phyloP scores from a whole-genome alignment of 2,888 invertebrate genomes.

The Troides aeacus region DNA sequence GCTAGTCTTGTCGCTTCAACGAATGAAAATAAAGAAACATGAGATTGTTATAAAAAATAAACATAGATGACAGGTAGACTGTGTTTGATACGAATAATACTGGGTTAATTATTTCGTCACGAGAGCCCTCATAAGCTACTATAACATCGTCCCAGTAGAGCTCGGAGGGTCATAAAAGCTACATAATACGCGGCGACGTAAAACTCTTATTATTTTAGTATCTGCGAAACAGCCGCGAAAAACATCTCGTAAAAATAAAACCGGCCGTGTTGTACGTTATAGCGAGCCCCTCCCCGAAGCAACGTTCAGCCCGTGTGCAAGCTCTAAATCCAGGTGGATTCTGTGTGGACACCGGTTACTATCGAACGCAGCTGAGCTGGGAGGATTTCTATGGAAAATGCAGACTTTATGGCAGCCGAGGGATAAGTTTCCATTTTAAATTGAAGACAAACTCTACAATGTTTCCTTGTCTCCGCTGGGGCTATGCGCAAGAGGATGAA shows the following conservation, averaged over 20 bases:
- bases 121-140: constrained; percentile 75
- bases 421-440: constrained; percentile 80
- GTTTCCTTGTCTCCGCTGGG: constrained; percentile 71
- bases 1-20: too few species aligned
- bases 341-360: constrained; percentile 72
- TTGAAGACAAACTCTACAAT: constrained; percentile 76
- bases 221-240: constrained; percentile 74
- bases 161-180: constrained; percentile 72
- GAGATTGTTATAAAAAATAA: constrained; percentile 3
- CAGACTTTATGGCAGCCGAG: constrained; percentile 77
- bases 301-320: constrained; percentile 58
- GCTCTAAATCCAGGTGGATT: constrained; percentile 73
- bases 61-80: constrained; percentile 37
- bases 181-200: constrained; percentile 76
- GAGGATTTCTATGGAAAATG: constrained; percentile 78
- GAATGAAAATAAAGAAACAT: not conserved
- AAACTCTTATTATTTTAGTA: constrained; percentile 79
- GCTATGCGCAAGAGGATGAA: constrained; percentile 59
- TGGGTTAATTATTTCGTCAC: constrained; percentile 77
- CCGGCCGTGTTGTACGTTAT: constrained; percentile 69
- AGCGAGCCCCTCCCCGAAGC: constrained; percentile 55
- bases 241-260: constrained; percentile 78
- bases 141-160: constrained; percentile 72
- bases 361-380: constrained; percentile 65
- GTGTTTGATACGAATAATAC: constrained; percentile 65